A percentile compares a stretch with the other conserved stretches of the same genome.
These are phyloP conservation scores for Mallotus villosus DNA, from an alignment of 2,797 vertebrate genomes.

Conservation along the genomic window DNA sequence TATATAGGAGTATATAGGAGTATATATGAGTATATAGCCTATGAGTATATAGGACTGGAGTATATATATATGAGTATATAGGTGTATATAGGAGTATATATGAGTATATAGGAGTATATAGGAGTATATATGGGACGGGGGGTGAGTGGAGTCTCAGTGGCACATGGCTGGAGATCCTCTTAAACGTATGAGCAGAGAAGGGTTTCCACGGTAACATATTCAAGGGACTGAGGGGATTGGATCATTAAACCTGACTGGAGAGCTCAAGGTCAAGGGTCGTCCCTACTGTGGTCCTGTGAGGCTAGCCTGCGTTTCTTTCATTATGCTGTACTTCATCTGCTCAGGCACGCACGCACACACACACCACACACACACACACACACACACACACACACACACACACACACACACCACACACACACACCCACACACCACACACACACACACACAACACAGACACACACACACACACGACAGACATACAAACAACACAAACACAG, in stretches of 20 bases:
- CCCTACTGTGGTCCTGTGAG: constrained; percentile 44
- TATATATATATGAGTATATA: neutral
- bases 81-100: constrained; percentile 24
- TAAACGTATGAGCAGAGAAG: constrained; percentile 53
- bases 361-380: neutral
- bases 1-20: too few relatives aligned
- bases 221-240: constrained; percentile 56
- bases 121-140: too few relatives aligned
- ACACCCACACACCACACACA: neutral
- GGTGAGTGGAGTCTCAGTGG: constrained; percentile 66
- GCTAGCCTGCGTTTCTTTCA: constrained; percentile 58
- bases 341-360: neutral
- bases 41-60: constrained; percentile 36
- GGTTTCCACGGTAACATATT: constrained; percentile 70
- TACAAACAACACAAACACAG: neutral
- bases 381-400: neutral
- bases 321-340: constrained; percentile 32
- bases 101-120: neutral
- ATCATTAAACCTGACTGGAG: constrained; percentile 71
- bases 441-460: neutral
- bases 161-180: constrained; percentile 60
- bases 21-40: too few relatives aligned
- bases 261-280: constrained; percentile 70
- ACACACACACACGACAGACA: too few relatives aligned
- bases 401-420: neutral